Evolutionary conservation across 2,797 vertebrate species (phyloP), one percentile per base, ranked within the genome.

Genomic region (Jordanella pulchra): DNA sequence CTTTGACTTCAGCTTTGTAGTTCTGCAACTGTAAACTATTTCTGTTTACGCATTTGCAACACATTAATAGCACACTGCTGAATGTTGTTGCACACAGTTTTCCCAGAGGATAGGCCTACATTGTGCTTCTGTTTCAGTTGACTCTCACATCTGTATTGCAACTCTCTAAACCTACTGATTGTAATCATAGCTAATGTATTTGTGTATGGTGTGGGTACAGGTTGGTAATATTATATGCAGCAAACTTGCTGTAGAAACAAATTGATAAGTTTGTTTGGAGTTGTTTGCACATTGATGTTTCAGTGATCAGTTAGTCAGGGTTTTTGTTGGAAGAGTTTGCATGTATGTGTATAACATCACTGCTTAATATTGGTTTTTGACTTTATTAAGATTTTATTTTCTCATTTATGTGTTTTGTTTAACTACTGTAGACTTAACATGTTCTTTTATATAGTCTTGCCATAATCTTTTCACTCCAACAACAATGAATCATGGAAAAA

Each of bases 271-370:
- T 76, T 65, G 56, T 73, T 48, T 75, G 42, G 65, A 42, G n/a
- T 56, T 48, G 30, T 74, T 75, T 60, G 51, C 25, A 35, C 73
- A 27, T n/a, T 42, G 18, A 72, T 76, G 14, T 72, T 72, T 68
- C 45, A 68, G 28, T 4, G 58, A 63, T 65, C n/a, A 56, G 21
- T 66, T 23, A 54, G 66, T 1, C 9, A 39, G 35, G 44, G 27
- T 35, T 58, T 42, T 3, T 70, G 51, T 75, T 75, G 12, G 35
- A 61, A 17, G 44, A 55, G 10, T 65, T 23, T 15, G 39, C 39
- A 63, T 63, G 23, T 23, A 44, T 35, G 74, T 60, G 25, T 58
- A 30, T 39, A 14, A 64, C 70, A 76, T 47, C 27, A 3, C 1
- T 1, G 67, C 5, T 18, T 1, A 0, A 15, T n/a, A n/a, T n/a